Evolutionary conservation across 2,113 vertebrate genomes (phyloP).

Genomic region (Lucifuga dentata): DNA sequence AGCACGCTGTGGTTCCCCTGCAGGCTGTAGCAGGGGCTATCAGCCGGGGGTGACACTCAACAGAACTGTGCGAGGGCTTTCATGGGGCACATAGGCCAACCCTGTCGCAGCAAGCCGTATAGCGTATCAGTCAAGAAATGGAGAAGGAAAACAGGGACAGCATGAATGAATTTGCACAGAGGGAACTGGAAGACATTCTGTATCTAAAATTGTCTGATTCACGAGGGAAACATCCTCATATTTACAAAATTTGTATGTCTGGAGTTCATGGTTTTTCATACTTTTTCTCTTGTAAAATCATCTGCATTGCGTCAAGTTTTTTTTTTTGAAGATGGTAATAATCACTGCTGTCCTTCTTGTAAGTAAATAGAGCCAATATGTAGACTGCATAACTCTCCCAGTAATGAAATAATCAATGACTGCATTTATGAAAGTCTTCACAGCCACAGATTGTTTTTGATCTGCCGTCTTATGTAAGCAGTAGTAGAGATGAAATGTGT

Average conservation of each 20-base stretch:
- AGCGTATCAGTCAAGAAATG: slow-evolving; percentile 48
- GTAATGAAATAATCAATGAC: slow-evolving; percentile 55
- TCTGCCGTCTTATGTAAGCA: slow-evolving; percentile 54
- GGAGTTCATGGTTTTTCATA: slow-evolving; percentile 34
- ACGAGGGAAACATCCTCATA: slow-evolving; percentile 20
- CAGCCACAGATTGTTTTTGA: slow-evolving; percentile 61
- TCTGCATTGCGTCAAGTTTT: slow-evolving; percentile 25
- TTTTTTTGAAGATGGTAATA: slow-evolving; percentile 19
- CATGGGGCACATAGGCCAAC: slow-evolving; percentile 38
- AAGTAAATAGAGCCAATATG: slow-evolving; percentile 58
- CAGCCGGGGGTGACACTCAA: slow-evolving; percentile 73
- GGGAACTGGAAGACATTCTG: slow-evolving; percentile 66
- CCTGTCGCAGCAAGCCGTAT: slow-evolving; percentile 41
- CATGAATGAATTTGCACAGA: slow-evolving; percentile 62
- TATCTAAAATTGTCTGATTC: slow-evolving; percentile 61
- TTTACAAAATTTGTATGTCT: slow-evolving; percentile 35
- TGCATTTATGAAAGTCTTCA: slow-evolving; percentile 47
- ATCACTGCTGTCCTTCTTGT: slow-evolving; percentile 22
- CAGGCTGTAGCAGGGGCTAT: slow-evolving; percentile 55
- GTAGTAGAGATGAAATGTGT: slow-evolving; percentile 66
- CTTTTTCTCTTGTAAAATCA: slow-evolving; percentile 2
- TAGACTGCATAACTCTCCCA: slow-evolving; percentile 46
- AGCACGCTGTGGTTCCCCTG: slow-evolving; percentile 73
- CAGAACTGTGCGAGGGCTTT: slow-evolving; percentile 57
- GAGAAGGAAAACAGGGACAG: slow-evolving; percentile 42